A percentile compares a stretch with the other conserved stretches of the same genome.
Conservation (phyloP, 2,888 invertebrate species). For the Kuschelorhynchus macadamiae region DNA sequence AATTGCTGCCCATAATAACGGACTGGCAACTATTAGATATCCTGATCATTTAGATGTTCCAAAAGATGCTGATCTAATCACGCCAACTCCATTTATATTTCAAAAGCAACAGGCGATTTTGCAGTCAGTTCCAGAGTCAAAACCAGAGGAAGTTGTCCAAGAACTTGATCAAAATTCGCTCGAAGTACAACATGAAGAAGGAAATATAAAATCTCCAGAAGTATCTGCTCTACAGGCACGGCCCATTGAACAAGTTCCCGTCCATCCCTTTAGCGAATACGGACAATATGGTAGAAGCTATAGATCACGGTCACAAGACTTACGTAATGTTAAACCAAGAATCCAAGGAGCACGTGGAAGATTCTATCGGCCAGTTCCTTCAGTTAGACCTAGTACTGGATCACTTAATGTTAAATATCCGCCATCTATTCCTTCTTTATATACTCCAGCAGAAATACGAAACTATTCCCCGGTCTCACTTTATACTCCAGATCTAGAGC, state of each 20-base stretch:
- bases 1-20: constrained; percentile 57
- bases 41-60: constrained; percentile 1
- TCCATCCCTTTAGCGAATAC: background rate
- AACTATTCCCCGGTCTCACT: constrained; percentile 23
- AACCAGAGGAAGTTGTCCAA: background rate
- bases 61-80: constrained; percentile 18
- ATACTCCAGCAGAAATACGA: constrained; percentile 15
- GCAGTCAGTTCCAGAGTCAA: background rate
- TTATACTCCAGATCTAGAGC: constrained; percentile 4
- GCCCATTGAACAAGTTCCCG: constrained; percentile 23
- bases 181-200: constrained; percentile 14
- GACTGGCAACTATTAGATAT: constrained; percentile 9
- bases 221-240: constrained; percentile 14
- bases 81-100: constrained; percentile 14
- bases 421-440: constrained; percentile 10
- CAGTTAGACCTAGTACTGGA: background rate
- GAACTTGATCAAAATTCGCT: constrained; percentile 22
- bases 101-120: background rate
- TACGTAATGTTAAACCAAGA: constrained; percentile 26
- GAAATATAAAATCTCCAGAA: constrained; percentile 7
- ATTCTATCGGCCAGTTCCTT: constrained; percentile 4
- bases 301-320: constrained; percentile 22
- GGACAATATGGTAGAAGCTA: constrained; percentile 22
- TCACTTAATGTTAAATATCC: constrained; percentile 1
- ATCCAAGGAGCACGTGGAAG: constrained; percentile 2